A percentile compares a stretch with the other conserved stretches of the same genome.
These are phyloP conservation scores for Trissoscelio sp. DNA, from an alignment of 2,888 invertebrate species.

Conservation along the genomic window DNA sequence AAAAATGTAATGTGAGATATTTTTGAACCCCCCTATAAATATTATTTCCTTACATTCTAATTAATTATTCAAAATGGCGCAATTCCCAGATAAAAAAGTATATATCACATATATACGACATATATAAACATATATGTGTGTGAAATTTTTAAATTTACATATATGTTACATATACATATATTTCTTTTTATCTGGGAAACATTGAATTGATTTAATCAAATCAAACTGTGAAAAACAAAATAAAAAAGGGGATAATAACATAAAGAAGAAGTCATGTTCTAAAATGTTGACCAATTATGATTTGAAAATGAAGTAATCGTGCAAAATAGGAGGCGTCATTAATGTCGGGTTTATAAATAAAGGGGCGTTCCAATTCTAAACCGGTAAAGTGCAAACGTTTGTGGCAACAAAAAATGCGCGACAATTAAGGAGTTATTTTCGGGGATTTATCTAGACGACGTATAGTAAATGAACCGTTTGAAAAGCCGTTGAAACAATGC, in stretches of 20 bases:
- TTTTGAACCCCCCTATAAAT: no score
- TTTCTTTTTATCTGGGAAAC: no score
- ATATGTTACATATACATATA: no score
- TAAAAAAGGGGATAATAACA: background rate
- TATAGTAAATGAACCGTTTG: slow-evolving; percentile 74
- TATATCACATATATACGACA: no score
- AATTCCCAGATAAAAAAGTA: no score
- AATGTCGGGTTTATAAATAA: slow-evolving; percentile 57
- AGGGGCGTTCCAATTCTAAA: slow-evolving; percentile 50
- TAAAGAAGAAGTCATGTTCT: no score
- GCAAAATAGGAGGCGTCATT: slow-evolving; percentile 34
- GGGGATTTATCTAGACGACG: slow-evolving; percentile 69
- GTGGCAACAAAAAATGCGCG: slow-evolving; percentile 50
- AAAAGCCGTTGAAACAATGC: slow-evolving; percentile 77
- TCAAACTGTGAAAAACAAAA: background rate
- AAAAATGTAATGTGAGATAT: no score
- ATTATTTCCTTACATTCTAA: no score
- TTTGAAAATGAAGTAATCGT: background rate
- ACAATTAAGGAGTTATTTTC: slow-evolving; percentile 70
- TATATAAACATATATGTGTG: no score
- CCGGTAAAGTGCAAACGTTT: slow-evolving; percentile 57
- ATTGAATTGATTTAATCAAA: no score
- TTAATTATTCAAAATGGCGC: no score
- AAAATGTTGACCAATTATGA: background rate
- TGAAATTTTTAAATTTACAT: no score